A percentile compares a stretch with the other conserved stretches of the same genome.
These are phyloP conservation scores for Cololabis saira DNA, from an alignment of 2,113 vertebrate genomes.

Conservation along the genomic window DNA sequence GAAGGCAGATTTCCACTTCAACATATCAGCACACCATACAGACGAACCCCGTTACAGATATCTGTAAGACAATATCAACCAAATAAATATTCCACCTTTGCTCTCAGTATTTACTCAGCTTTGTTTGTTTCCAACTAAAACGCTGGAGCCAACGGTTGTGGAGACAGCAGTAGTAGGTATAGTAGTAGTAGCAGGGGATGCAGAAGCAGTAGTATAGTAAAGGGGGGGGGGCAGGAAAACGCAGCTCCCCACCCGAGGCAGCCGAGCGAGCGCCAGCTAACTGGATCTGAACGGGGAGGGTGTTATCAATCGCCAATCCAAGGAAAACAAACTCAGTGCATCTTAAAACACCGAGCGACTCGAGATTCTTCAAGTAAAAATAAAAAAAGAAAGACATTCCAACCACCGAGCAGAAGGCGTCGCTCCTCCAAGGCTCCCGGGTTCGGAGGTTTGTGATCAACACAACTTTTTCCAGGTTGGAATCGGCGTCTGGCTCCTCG, in stretches of 20 bases:
- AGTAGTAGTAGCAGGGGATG: slow-evolving; percentile 79
- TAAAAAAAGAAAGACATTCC: slow-evolving; percentile 55
- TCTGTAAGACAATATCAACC: slow-evolving; percentile 71
- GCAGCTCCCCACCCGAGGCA: slow-evolving; percentile 38
- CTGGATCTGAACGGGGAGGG: slow-evolving; percentile 35
- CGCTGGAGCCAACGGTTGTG: slow-evolving; percentile 76
- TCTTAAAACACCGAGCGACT: slow-evolving; percentile 42
- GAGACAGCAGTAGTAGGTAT: slow-evolving; percentile 81
- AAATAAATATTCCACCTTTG: slow-evolving; percentile 81
- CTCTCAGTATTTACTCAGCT: slow-evolving; percentile 67
- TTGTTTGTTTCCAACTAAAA: slow-evolving; percentile 82
- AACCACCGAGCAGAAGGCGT: slow-evolving; percentile 49
- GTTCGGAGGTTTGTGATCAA: slow-evolving; percentile 25
- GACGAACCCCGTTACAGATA: slow-evolving; percentile 59
- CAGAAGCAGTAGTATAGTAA: slow-evolving; percentile 82
- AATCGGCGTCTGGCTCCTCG: not conserved
- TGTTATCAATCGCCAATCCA: slow-evolving; percentile 21
- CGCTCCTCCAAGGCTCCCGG: slow-evolving; percentile 5
- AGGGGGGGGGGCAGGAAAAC: slow-evolving; percentile 44
- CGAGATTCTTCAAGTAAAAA: slow-evolving; percentile 67
- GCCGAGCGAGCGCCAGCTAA: slow-evolving; percentile 44
- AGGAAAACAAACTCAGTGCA: slow-evolving; percentile 33
- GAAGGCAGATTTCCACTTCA: slow-evolving; percentile 62
- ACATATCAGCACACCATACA: slow-evolving; percentile 59
- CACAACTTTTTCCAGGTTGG: not conserved